These are phyloP conservation scores for Mycalesis mineus DNA, from an alignment of 2,888 invertebrate species.

Conservation along the genomic window DNA sequence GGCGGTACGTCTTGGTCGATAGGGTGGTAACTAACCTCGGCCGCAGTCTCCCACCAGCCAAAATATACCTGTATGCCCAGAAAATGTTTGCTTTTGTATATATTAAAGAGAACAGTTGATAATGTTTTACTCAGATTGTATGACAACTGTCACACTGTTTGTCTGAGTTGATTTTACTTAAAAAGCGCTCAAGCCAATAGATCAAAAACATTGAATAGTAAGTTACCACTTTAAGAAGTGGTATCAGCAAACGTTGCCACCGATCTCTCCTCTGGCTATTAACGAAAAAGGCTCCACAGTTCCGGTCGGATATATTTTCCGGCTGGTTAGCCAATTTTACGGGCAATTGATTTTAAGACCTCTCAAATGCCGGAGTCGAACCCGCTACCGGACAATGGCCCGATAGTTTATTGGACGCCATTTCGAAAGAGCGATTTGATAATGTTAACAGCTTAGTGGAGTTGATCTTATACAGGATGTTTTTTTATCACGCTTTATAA, in stretches of 20 bases:
- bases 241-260: slow-evolving; percentile 16
- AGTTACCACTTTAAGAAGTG: slow-evolving; percentile 5
- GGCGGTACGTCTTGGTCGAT: background rate
- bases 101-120: too few relatives aligned
- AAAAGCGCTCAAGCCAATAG: too few relatives aligned
- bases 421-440: slow-evolving; percentile 59
- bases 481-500: too few relatives aligned
- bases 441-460: slow-evolving; percentile 54
- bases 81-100: too few relatives aligned
- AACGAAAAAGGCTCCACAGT: slow-evolving; percentile 55
- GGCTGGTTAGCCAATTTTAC: slow-evolving; percentile 74
- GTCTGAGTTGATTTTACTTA: too few relatives aligned
- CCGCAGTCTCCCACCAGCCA: background rate
- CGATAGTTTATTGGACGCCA: slow-evolving; percentile 65
- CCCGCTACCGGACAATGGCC: slow-evolving; percentile 52
- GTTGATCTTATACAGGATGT: slow-evolving; percentile 31
- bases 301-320: slow-evolving; percentile 72
- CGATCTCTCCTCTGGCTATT: slow-evolving; percentile 39
- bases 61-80: too few relatives aligned
- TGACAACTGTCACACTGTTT: too few relatives aligned
- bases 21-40: background rate
- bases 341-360: slow-evolving; percentile 70
- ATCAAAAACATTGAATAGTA: too few relatives aligned
- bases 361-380: slow-evolving; percentile 56
- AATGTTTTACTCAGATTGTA: too few relatives aligned